Base-by-base conservation (phyloP, 2,113 vertebrate genomes). In the Sebastes schlegelii region DNA sequence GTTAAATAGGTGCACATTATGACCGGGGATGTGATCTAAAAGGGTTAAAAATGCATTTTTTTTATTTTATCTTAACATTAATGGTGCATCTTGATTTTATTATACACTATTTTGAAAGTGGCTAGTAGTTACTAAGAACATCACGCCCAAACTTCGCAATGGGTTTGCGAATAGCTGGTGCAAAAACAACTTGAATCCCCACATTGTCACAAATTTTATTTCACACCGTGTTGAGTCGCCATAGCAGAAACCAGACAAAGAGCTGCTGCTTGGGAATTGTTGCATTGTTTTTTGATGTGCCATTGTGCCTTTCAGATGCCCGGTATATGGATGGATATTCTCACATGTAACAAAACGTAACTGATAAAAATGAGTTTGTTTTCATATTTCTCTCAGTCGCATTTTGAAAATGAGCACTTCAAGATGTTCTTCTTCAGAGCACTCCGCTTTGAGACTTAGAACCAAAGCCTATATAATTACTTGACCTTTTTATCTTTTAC, bases 401-500 rank as follows among this genome's bases (percentile, higher is more conserved):
- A 45, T 75, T 87, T 79, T 23, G 7, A 48, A 82, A 72, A 57
- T 26, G 23, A 84, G 68, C 43, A 0, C 8, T 76, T 85, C 1
- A 78, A 26, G 8, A 60, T 65, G 65, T 74, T 21, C 68, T 48
- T 42, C 54, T 57, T 52, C 49, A 17, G 52, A 62, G 7, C 66
- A 60, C 66, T 66, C 77, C 23, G 0, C 46, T 64, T 6, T 68
- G 57, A 69, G 23, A 64, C 11, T 10, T 6, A 73, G 42, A 72
- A 57, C 43, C 70, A 43, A 51, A 79, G n/a, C 73, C 64, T 26
- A 76, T 81, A 77, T 82, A 90, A 83, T 77, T 64, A 61, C 54
- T 83, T 85, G 60, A 87, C 82, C 73, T 86, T 82, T 34, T 81
- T 86, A 86, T 88, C 83, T 79, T 4, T 77, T 60, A 11, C 77